Evolutionary conservation across 2,888 invertebrate genomes (phyloP).

Genomic region (Troides oblongomaculatus): DNA sequence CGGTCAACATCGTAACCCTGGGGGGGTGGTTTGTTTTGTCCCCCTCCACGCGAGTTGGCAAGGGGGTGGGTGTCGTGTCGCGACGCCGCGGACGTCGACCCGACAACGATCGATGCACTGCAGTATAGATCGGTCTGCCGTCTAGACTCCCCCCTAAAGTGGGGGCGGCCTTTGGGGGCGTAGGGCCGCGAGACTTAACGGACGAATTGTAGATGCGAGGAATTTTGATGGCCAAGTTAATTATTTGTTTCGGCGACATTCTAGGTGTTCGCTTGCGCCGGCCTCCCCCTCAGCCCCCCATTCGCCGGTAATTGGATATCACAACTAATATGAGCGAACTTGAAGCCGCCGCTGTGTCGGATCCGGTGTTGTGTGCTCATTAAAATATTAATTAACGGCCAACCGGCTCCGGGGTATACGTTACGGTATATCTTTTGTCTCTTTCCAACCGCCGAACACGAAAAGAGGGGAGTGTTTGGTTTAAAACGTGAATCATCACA

Average conservation of each 20-base stretch:
- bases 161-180: conserved; percentile 35
- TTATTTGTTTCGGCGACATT: conserved; percentile 52
- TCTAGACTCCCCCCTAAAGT: conserved; percentile 60
- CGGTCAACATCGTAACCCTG: conserved; percentile 55
- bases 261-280: conserved; percentile 11
- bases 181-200: conserved; percentile 41
- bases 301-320: conserved; percentile 25
- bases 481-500: no score
- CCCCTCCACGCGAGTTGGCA: conserved; percentile 32
- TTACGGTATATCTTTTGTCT: no score
- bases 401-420: not conserved
- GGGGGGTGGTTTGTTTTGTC: conserved; percentile 59
- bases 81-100: conserved; percentile 55
- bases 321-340: conserved; percentile 11
- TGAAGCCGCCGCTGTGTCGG: not conserved
- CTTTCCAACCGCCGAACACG: no score
- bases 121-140: conserved; percentile 76
- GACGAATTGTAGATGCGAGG: conserved; percentile 55
- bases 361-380: not conserved
- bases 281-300: not conserved
- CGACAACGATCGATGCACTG: conserved; percentile 69
- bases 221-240: conserved; percentile 56
- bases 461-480: no score
- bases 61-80: conserved; percentile 39
- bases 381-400: conserved; percentile 4